Evolutionary conservation across 2,888 invertebrate species (phyloP).

Genomic region (Apodemia zela): DNA sequence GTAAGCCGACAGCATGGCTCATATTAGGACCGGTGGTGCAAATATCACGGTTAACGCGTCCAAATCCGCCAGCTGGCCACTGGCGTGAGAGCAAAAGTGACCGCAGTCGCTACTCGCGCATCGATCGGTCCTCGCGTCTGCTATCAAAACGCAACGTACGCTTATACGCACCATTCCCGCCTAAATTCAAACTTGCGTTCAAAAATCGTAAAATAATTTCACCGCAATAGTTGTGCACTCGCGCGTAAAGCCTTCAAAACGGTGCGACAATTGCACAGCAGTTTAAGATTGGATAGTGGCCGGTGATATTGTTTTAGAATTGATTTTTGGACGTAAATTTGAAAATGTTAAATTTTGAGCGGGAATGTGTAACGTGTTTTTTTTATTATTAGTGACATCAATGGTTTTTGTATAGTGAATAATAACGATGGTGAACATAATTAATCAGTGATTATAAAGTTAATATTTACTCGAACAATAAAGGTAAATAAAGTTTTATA

Average conservation of each 20-base stretch:
- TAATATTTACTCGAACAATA: slow-evolving; percentile 40
- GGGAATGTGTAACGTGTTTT: slow-evolving; percentile 61
- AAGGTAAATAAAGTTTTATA: slow-evolving; percentile 52
- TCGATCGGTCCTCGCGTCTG: slow-evolving; percentile 65
- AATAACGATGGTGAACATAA: slow-evolving; percentile 71
- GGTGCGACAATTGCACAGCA: slow-evolving; percentile 58
- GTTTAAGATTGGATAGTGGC: slow-evolving; percentile 65
- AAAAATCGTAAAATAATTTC: slow-evolving; percentile 48
- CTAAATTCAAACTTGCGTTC: slow-evolving; percentile 65
- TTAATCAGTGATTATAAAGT: slow-evolving; percentile 48
- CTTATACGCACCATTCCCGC: slow-evolving; percentile 72
- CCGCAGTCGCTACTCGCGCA: slow-evolving; percentile 71
- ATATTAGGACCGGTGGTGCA: slow-evolving; percentile 42
- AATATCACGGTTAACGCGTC: slow-evolving; percentile 64
- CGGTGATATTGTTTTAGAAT: slow-evolving; percentile 64
- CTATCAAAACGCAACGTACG: slow-evolving; percentile 49
- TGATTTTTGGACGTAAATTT: slow-evolving; percentile 48
- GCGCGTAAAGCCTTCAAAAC: slow-evolving; percentile 59
- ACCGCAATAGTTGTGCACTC: slow-evolving; percentile 63
- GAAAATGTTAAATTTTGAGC: slow-evolving; percentile 58
- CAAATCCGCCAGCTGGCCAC: slow-evolving; percentile 62
- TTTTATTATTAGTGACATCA: slow-evolving; percentile 56
- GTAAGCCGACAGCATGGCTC: slow-evolving; percentile 37
- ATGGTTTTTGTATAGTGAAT: slow-evolving; percentile 60
- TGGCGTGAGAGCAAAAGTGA: slow-evolving; percentile 51